Base-by-base conservation (phyloP, 2,888 invertebrate genomes). In the Malachius bipustulatus region DNA sequence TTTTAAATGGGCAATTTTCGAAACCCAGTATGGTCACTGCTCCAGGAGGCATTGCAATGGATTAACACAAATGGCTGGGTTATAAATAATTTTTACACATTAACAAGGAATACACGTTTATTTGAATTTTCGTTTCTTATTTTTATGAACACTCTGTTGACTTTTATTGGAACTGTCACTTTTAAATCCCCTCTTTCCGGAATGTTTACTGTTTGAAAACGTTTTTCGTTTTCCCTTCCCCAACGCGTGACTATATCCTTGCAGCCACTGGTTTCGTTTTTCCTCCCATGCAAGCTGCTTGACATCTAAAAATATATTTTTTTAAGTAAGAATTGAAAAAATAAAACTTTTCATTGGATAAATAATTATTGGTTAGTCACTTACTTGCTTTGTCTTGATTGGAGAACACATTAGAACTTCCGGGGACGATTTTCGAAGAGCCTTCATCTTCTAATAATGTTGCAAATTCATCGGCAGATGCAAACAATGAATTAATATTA, bases 391-490 rank as follows among this genome's bases (percentile, higher is more conserved):
- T 84, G 53, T 88, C 88, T 36, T 70, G 71, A 51, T 82, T 83
- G 2, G 75, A 73, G 6, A 82, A 65, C 0, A 74, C 75, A 57
- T 76, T 73, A 30, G 78, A 75, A 11, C 82, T 77, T 12, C 77
- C 77, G 32, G 70, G 67, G 43, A 64, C 66, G 6, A 55, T 41
- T 42, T 59, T 61, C 3, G 74, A 69, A 30, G 72, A 69, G 1
- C 82, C 81, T 31, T 83, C 82, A 39, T 88, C 84, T 60, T 93
- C 91, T 34, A 94, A 64, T 47, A 91, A 67, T 29, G 83, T 78
- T 0, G 90, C 80, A 65, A 93, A 93, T 62, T 90, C 80, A 59
- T 89, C 89, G 0, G 87, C 87, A 0, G 85, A 81, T 2, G 85
- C 83, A 63, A 88, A 88, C 19, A 84, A 54, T 0, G 75, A 73